A percentile compares a stretch with the other conserved stretches of the same genome.
Evolutionary conservation across 2,113 vertebrate species (phyloP).

Genomic region (Caranx melampygus): DNA sequence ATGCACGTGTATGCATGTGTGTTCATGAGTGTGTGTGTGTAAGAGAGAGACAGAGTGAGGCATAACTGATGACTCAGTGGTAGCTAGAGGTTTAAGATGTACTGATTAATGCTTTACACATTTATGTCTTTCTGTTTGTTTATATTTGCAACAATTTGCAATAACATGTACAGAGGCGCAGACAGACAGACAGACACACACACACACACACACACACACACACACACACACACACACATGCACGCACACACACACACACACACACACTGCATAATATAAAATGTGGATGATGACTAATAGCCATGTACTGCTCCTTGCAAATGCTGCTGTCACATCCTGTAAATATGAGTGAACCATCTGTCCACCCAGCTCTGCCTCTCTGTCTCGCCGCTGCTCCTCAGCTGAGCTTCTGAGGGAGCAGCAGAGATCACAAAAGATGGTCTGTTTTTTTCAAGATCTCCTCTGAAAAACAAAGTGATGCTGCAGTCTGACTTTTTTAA

Average conservation of each 20-base stretch:
- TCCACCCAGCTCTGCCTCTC: constrained; percentile 54
- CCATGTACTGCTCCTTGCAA: constrained; percentile 59
- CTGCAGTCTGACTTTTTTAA: background rate
- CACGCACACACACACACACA: constrained; percentile 6
- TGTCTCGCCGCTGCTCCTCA: constrained; percentile 9
- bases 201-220: constrained; percentile 1
- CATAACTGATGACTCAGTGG: constrained; percentile 36
- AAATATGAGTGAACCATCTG: constrained; percentile 70
- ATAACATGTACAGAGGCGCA: constrained; percentile 14
- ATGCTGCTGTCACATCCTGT: constrained; percentile 71
- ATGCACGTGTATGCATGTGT: background rate
- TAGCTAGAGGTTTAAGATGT: constrained; percentile 32
- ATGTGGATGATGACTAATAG: constrained; percentile 68
- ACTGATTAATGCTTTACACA: constrained; percentile 33
- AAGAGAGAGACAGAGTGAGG: background rate
- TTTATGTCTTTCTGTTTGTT: constrained; percentile 20
- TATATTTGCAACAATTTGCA: constrained; percentile 37
- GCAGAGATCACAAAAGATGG: constrained; percentile 34
- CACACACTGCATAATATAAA: constrained; percentile 49
- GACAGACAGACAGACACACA: background rate
- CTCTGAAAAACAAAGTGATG: constrained; percentile 6
- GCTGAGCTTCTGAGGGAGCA: constrained; percentile 39
- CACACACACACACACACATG: constrained; percentile 8
- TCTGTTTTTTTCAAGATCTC: constrained; percentile 15
- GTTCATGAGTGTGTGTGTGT: background rate